Evolutionary conservation across 2,888 invertebrate species (phyloP), one percentile per base, ranked within the genome.

Genomic region (Chironomus tentans): DNA sequence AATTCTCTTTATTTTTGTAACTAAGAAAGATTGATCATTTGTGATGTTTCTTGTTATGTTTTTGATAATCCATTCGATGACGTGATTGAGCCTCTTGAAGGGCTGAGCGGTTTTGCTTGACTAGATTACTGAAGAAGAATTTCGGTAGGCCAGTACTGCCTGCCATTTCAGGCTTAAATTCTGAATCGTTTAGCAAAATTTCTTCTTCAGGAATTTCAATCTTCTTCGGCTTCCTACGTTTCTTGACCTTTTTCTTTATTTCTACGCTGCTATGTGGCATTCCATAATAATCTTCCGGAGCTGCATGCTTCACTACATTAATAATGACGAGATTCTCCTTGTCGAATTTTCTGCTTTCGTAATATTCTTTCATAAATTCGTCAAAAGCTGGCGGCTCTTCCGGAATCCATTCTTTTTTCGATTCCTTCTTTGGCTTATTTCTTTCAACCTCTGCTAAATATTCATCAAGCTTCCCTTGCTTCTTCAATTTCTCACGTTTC

Each of bases 151-250:
- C 47, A 18, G 74, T 74, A 13, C 50, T 74, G 6, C 74, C 74
- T 12, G 74, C 74, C 74, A 74, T 74, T 68, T 74, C n/a, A 47
- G 74, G 74, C 46, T 74, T 65, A 24, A 74, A 74, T 13, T 47
- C 74, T 18, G 48, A 12, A 6, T 74, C 74, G 7, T 74, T 61
- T 6, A 74, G 7, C 13, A 62, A 7, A 68, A 21, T 22, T 4
- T 50, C 50, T 0, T 18, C 12, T n/a, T 71, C 71, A 6, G 15
- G 13, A 6, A 28, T 46, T 22, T 68, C 68, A 21, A 74, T 18
- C 48, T 47, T 74, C 15, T 74, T 74, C 1, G 65, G 13, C 21
- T 24, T 65, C 22, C 48, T 62, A 10, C 12, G 21, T 48, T 48
- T 46, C 22, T 47, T 65, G 5, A 15, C 48, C 22, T 74, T 74